Evolutionary conservation across 2,113 vertebrate genomes (phyloP).

Genomic region (Thryonomys swinderianus): DNA sequence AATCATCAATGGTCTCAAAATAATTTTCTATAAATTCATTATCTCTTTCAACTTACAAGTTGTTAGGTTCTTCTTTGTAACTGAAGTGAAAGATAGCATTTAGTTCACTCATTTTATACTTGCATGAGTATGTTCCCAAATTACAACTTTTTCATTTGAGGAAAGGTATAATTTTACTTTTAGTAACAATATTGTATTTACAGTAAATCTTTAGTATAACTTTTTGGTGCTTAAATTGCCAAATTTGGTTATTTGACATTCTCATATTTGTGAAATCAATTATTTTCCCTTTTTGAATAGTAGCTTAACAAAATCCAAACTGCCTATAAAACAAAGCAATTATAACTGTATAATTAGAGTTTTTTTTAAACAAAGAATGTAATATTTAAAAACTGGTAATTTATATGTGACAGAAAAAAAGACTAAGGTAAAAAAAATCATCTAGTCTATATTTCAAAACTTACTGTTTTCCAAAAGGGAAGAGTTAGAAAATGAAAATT

Average conservation of each 20-base stretch:
- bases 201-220: not conserved
- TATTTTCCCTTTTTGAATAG: not conserved
- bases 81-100: not conserved
- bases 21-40: not conserved
- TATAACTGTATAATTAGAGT: not conserved
- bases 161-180: not conserved
- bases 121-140: not conserved
- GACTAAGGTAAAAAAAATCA: not conserved
- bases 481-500: not conserved
- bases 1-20: not conserved
- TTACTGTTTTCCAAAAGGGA: not conserved
- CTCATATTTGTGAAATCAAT: not conserved
- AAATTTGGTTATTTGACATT: not conserved
- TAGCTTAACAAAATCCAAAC: not conserved
- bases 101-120: not conserved
- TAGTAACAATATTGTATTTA: not conserved
- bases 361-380: not conserved
- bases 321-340: slow-evolving; percentile 3
- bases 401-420: not conserved
- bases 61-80: not conserved
- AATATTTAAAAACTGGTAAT: not conserved
- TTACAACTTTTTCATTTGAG: not conserved
- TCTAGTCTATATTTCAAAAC: not conserved
- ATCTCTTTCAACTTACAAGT: not conserved
- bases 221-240: not conserved